These are phyloP conservation scores for Spodoptera litura DNA, from an alignment of 1,140 invertebrate genomes.

Conservation along the genomic window DNA sequence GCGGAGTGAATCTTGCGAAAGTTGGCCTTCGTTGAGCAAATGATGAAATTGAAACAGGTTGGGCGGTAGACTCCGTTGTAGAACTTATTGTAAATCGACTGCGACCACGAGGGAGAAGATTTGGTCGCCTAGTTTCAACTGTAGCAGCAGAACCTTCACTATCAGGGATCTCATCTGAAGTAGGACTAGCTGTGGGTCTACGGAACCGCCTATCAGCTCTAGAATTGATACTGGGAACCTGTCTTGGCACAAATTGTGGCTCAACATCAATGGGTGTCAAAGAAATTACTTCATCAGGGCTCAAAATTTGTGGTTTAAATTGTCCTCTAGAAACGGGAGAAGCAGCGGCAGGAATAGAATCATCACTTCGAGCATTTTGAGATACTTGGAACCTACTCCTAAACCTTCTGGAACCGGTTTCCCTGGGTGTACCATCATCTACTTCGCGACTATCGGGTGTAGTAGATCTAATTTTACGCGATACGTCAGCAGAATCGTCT, in stretches of 20 bases:
- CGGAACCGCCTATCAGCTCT: constrained; percentile 59
- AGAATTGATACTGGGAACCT: constrained; percentile 49
- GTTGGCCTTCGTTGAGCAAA: constrained; percentile 67
- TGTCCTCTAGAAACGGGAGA: constrained; percentile 68
- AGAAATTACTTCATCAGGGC: constrained; percentile 67
- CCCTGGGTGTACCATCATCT: constrained; percentile 54
- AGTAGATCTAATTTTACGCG: constrained; percentile 82
- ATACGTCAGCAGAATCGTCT: constrained; percentile 64
- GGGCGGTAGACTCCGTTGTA: constrained; percentile 62
- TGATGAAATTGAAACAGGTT: constrained; percentile 57
- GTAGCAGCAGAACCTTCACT: constrained; percentile 79
- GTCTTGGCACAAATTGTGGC: constrained; percentile 61
- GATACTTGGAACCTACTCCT: constrained; percentile 59
- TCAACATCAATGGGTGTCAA: constrained; percentile 65
- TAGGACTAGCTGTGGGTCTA: constrained; percentile 60
- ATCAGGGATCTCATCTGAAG: constrained; percentile 71
- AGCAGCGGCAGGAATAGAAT: constrained; percentile 75
- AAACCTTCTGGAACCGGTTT: constrained; percentile 61
- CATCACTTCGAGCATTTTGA: constrained; percentile 61
- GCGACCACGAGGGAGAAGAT: constrained; percentile 68
- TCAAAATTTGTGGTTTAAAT: constrained; percentile 62
- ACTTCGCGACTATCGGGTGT: constrained; percentile 82
- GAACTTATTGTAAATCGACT: constrained; percentile 66
- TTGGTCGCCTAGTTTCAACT: constrained; percentile 69
- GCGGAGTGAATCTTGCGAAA: constrained; percentile 78